These are phyloP conservation scores for Dromius quadrimaculatus DNA, from an alignment of 2,888 invertebrate genomes.

Conservation along the genomic window DNA sequence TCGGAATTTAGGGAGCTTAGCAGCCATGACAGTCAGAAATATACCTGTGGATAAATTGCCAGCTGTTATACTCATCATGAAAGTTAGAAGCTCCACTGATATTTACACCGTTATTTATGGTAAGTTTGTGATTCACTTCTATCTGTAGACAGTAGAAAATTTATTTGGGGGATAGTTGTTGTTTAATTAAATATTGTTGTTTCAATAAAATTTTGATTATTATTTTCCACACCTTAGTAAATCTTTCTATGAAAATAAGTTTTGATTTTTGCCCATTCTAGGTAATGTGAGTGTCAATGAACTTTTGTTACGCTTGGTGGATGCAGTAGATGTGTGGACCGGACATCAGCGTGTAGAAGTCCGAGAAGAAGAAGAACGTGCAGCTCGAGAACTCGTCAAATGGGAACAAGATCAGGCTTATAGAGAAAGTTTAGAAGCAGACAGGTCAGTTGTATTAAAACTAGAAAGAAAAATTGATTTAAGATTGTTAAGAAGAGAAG, in stretches of 20 bases:
- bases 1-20: slow-evolving; percentile 83
- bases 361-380: slow-evolving; percentile 87
- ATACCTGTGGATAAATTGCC: slow-evolving; percentile 90
- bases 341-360: slow-evolving; percentile 84
- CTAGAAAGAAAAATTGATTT: too few species aligned
- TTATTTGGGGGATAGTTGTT: too few species aligned
- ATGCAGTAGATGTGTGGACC: slow-evolving; percentile 87
- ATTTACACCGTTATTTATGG: slow-evolving; percentile 92
- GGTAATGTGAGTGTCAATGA: slow-evolving; percentile 92
- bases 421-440: slow-evolving; percentile 87
- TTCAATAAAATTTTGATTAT: too few species aligned
- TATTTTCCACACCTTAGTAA: too few species aligned
- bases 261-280: slow-evolving; percentile 58
- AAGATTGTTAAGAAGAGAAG: too few species aligned
- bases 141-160: too few species aligned
- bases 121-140: too few species aligned
- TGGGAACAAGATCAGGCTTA: slow-evolving; percentile 95
- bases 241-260: too few species aligned
- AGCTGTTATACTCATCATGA: slow-evolving; percentile 88
- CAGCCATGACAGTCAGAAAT: slow-evolving; percentile 85
- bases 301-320: slow-evolving; percentile 86
- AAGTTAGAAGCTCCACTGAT: slow-evolving; percentile 89
- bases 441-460: slow-evolving; percentile 72
- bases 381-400: slow-evolving; percentile 89
- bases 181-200: too few species aligned